Evolutionary conservation across 2,888 invertebrate species (phyloP).

Genomic region (Nebria brevicollis): DNA sequence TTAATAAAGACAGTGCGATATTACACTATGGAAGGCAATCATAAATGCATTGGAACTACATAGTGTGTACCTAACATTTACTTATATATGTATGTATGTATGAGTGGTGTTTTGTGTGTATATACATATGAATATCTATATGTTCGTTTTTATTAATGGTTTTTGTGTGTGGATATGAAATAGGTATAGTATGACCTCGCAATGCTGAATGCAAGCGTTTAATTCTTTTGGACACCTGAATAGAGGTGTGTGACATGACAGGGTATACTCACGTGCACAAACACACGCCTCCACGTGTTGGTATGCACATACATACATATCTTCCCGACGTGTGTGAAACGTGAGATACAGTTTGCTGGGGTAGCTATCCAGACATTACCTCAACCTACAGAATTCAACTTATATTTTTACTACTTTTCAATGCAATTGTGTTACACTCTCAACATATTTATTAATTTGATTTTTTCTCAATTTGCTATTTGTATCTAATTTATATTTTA

Average conservation of each 20-base stretch:
- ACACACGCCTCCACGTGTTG: slow-evolving; percentile 45
- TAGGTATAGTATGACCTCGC: slow-evolving; percentile 57
- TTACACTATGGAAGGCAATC: not conserved
- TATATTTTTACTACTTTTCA: not conserved
- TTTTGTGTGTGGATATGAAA: not conserved
- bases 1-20: not conserved
- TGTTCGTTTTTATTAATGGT: not conserved
- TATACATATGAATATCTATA: slow-evolving; percentile 27
- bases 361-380: not conserved
- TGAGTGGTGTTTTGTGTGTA: not conserved
- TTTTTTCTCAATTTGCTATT: no score
- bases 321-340: not conserved
- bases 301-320: not conserved
- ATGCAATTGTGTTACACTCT: not conserved
- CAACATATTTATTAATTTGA: no score
- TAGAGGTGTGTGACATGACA: slow-evolving; percentile 51
- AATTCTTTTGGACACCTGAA: slow-evolving; percentile 59
- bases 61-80: not conserved
- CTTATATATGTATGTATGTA: not conserved
- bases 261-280: slow-evolving; percentile 22
- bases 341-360: not conserved
- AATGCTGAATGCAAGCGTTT: slow-evolving; percentile 57
- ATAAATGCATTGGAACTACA: not conserved
- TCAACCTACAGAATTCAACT: not conserved
- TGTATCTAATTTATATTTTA: no score